Conservation (phyloP, 2,888 invertebrate genomes). For the Shargacucullia verbasci region DNA sequence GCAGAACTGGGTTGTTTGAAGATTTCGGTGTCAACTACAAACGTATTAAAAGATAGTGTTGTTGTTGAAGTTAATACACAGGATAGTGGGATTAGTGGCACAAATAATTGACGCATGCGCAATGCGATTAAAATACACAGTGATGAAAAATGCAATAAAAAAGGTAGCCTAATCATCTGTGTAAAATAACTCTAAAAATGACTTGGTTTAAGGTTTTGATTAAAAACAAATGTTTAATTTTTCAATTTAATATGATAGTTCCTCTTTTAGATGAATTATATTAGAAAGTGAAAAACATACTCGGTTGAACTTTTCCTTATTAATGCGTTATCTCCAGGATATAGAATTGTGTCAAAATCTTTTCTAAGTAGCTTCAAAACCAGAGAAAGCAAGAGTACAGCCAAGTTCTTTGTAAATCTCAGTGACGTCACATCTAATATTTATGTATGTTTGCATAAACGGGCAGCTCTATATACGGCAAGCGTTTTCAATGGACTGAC, state of each 20-base stretch:
- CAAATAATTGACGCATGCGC: constrained; percentile 8
- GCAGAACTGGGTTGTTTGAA: constrained; percentile 50
- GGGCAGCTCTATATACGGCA: constrained; percentile 38
- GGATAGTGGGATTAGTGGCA: constrained; percentile 4
- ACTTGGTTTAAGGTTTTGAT: too few species aligned
- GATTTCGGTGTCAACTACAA: constrained; percentile 39
- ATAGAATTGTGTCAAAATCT: background rate
- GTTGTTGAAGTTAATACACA: constrained; percentile 19
- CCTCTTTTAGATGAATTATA: too few species aligned
- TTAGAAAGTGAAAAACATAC: too few species aligned
- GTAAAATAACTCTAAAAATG: too few species aligned
- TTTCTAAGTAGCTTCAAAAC: background rate
- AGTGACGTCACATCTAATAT: constrained; percentile 39
- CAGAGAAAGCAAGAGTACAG: constrained; percentile 19
- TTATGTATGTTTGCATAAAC: constrained; percentile 43
- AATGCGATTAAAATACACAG: too few species aligned
- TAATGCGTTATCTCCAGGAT: too few species aligned
- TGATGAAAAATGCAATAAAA: background rate
- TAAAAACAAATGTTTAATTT: too few species aligned
- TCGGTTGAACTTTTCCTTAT: too few species aligned
- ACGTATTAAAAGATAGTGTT: constrained; percentile 26
- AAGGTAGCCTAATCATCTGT: background rate
- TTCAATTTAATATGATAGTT: too few species aligned
- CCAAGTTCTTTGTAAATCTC: constrained; percentile 4
- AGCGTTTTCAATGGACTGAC: constrained; percentile 41